phyloP scores from a whole-genome alignment of 2,888 invertebrate species.

The Calliopum simillimum region DNA sequence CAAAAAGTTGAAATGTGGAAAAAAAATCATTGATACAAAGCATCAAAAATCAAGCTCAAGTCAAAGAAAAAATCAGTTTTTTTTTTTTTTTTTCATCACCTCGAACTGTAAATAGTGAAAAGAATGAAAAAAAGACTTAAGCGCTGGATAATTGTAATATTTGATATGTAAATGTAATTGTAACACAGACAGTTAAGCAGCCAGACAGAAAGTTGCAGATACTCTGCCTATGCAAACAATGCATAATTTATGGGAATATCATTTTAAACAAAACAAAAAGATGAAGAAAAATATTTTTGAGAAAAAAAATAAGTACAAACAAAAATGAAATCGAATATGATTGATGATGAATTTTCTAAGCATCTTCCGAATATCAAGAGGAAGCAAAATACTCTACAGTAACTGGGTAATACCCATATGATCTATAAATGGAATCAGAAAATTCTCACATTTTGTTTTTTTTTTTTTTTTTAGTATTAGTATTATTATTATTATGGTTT shows the following conservation, averaged over 20 bases:
- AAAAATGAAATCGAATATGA: slow-evolving; percentile 9
- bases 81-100: too few relatives aligned
- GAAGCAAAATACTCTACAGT: too few relatives aligned
- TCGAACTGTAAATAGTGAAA: neutral
- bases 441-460: too few relatives aligned
- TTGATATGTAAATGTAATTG: slow-evolving; percentile 2
- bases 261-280: neutral
- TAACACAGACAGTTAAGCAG: neutral
- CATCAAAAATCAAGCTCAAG: too few relatives aligned
- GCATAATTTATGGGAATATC: slow-evolving; percentile 5
- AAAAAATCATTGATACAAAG: neutral
- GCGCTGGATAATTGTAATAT: neutral
- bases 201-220: neutral
- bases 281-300: neutral
- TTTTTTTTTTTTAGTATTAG: too few relatives aligned
- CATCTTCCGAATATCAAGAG: too few relatives aligned
- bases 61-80: too few relatives aligned
- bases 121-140: neutral
- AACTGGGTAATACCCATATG: too few relatives aligned
- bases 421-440: too few relatives aligned
- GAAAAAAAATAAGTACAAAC: too few relatives aligned
- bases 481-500: too few relatives aligned
- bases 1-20: slow-evolving; percentile 5
- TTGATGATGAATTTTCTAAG: neutral
- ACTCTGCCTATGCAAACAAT: slow-evolving; percentile 14